Evolutionary conservation across 2,113 vertebrate species (phyloP).

Genomic region (Semicossyphus pulcher): DNA sequence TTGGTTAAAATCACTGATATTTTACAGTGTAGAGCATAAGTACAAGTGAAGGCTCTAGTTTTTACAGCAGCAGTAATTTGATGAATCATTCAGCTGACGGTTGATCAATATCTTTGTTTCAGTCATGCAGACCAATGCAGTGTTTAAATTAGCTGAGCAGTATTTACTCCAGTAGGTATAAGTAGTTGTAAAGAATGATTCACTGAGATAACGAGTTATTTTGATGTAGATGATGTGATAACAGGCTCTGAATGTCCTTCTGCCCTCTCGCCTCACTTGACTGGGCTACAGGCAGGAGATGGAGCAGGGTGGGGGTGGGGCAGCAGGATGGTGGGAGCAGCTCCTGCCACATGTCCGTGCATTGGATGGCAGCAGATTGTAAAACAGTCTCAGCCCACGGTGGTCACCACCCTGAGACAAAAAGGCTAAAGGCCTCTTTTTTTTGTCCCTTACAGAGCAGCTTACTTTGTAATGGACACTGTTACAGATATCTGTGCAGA

Average conservation of each 20-base stretch:
- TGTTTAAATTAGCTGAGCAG: background rate
- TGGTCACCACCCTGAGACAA: slow-evolving; percentile 40
- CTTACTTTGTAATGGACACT: slow-evolving; percentile 17
- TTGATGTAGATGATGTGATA: slow-evolving; percentile 13
- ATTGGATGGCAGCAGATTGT: slow-evolving; percentile 70
- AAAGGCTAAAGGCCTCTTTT: slow-evolving; percentile 25
- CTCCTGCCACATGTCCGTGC: slow-evolving; percentile 71
- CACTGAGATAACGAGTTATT: background rate
- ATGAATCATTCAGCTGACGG: slow-evolving; percentile 16
- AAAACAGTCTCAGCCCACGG: slow-evolving; percentile 34
- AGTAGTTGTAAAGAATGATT: background rate
- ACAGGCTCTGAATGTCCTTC: slow-evolving; percentile 29
- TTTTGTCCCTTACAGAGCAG: slow-evolving; percentile 33
- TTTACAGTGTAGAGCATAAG: background rate
- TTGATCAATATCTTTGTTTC: slow-evolving; percentile 36
- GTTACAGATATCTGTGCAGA: slow-evolving; percentile 12
- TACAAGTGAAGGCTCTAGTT: background rate
- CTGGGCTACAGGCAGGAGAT: slow-evolving; percentile 42
- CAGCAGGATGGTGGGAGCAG: slow-evolving; percentile 44
- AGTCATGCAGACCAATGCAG: background rate
- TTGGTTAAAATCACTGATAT: background rate
- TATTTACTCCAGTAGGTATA: background rate
- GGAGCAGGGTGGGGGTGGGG: slow-evolving; percentile 58
- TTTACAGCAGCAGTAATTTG: background rate
- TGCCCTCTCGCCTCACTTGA: slow-evolving; percentile 45